Evolutionary conservation across 2,797 vertebrate species (phyloP), one percentile per base, ranked within the genome.

Genomic region (Tapera naevia): DNA sequence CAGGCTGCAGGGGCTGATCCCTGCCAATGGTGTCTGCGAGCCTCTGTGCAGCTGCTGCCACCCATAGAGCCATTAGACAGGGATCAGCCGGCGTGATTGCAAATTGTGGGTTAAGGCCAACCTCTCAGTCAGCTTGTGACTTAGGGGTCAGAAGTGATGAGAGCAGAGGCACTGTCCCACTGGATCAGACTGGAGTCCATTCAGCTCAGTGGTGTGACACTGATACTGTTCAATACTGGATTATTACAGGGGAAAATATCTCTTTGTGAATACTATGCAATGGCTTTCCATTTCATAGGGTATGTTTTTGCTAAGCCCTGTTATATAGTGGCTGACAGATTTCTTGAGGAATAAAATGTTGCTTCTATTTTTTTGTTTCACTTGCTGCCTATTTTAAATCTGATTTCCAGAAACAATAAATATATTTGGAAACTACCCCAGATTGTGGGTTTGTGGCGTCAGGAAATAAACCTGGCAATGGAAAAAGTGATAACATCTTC

Each of bases 331-430:
- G 35, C 76, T 91, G 80, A 64, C 60, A 83, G 56, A 76, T 78
- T 78, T 88, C 57, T 60, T 32, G 57, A 58, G 45, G n/a, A 67
- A 74, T 80, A 58, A 83, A 80, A 6, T 11, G 10, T 79, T 91
- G 45, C 41, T 87, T 39, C 73, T 82, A 15, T 58, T 71, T 89
- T 48, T 94, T 80, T 66, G 19, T 71, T 32, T 81, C 17, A 2
- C 8, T 85, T 72, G 78, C 17, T 58, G 18, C 13, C 2, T 66
- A 70, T 86, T 86, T 83, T 72, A 91, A 86, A 75, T 88, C 65
- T 88, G 65, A 64, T 76, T 79, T 88, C 39, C 39, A 89, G 58
- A 88, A 91, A 86, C 51, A 89, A 91, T 50, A 86, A 88, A 92
- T 69, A 30, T 30, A 32, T 66, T 92, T 72, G 65, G 70, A 96